Percentiles rank a stretch among this genome's conserved stretches.
These are phyloP conservation scores for Lagorchestes hirsutus DNA, from an alignment of 2,797 vertebrate genomes.

Conservation along the genomic window DNA sequence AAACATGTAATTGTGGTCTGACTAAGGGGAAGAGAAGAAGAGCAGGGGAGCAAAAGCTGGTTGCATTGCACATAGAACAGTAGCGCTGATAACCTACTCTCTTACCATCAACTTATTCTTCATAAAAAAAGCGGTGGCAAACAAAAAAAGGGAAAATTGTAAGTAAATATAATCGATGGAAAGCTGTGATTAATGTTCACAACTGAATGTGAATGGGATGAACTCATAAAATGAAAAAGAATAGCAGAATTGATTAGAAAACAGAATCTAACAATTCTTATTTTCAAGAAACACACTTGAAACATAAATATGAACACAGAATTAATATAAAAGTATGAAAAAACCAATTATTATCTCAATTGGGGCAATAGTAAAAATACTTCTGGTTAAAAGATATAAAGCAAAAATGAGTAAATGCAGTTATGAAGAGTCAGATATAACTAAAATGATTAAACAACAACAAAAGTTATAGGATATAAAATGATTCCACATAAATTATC, in stretches of 20 bases:
- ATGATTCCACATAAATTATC: background rate
- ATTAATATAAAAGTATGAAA: background rate
- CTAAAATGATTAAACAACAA: background rate
- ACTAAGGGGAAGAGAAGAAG: background rate
- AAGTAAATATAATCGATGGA: conserved; percentile 15
- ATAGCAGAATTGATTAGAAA: background rate
- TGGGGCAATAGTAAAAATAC: background rate
- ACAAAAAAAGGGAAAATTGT: background rate
- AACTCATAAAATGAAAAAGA: background rate
- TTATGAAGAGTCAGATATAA: background rate
- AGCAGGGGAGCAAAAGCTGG: background rate
- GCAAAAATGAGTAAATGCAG: background rate
- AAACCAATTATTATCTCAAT: background rate
- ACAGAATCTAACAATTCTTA: background rate
- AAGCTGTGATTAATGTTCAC: background rate
- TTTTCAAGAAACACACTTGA: background rate
- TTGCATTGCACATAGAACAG: background rate
- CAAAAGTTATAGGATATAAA: background rate
- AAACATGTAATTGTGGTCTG: background rate
- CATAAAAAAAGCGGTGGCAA: conserved; percentile 9
- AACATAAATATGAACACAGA: conserved; percentile 4
- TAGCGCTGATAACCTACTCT: background rate
- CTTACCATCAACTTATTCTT: background rate
- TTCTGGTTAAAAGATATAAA: background rate
- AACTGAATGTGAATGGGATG: background rate